Base-by-base conservation (phyloP, 2,888 invertebrate species). In the Papilio elwesi region DNA sequence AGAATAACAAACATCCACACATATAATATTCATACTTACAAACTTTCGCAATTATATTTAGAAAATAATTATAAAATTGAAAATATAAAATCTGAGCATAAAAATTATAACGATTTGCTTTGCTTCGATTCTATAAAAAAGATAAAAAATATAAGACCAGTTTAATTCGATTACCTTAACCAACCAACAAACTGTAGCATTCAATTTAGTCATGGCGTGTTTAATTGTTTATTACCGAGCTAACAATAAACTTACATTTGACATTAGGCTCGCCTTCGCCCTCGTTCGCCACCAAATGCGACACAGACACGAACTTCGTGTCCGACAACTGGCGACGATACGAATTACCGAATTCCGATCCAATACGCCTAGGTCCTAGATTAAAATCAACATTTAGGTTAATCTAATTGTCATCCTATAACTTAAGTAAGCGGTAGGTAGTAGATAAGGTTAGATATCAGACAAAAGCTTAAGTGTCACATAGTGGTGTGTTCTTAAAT, bases 311-410 rank as follows among this genome's bases (percentile, higher is more conserved):
- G 73, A 73, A 65, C 43, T 73, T 73, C 73, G 73, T 69, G 73
- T 73, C 69, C 55, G 48, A 73, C 73, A 73, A 47, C 69, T 49
- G 69, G 69, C 73, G 65, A 73, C 73, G 73, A 69, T 73, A 52
- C 65, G 69, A 73, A 73, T 73, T 69, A 73, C 69, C 69, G 69
- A 73, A 73, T 73, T 73, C 73, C 73, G 47, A 57, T 65, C 59
- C 52, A 49, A 65, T 64, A 57, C 15, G 68, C 48, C 49, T 68
- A 6, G 10, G 15, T 47, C 63, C 26, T 36, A 64, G 68, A 63
- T 55, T 68, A 68, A 63, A 63, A 57, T 38, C 51, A 52, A 52
- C 64, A 55, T 70, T 47, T 57, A 57, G 7, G 6, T 43, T 5
- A 7, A 43, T 43, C 26, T 26, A 26, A 2, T 26, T 26, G 26